Conservation (phyloP, 2,888 invertebrate genomes). For the Eupithecia tripunctaria region DNA sequence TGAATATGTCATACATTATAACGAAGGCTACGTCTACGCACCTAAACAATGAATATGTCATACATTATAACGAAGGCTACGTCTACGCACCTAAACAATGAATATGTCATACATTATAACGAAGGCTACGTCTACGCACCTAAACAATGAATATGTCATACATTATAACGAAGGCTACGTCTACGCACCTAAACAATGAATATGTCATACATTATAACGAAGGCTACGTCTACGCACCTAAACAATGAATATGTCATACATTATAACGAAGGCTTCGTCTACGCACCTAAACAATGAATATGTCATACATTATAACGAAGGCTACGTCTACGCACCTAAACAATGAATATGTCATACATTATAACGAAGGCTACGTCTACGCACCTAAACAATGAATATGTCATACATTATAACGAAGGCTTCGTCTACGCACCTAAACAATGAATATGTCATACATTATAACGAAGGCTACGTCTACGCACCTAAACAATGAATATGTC, state of each 20-base stretch:
- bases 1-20: constrained; percentile 1
- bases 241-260: constrained; percentile 49
- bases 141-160: constrained; percentile 62
- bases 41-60: constrained; percentile 69
- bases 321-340: too few species aligned
- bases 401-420: background rate
- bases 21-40: too few species aligned
- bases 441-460: constrained; percentile 12
- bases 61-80: background rate
- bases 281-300: constrained; percentile 77
- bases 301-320: background rate
- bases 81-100: constrained; percentile 83
- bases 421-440: too few species aligned
- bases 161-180: background rate
- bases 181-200: constrained; percentile 80
- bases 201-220: background rate
- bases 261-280: too few species aligned
- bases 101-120: background rate
- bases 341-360: constrained; percentile 36
- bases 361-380: too few species aligned
- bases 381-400: constrained; percentile 73
- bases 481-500: constrained; percentile 71
- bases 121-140: too few species aligned
- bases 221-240: too few species aligned
- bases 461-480: too few species aligned